Percentiles rank a stretch among this genome's conserved stretches.
Conservation (phyloP, 2,797 vertebrate genomes). For the Gallinago stenura region DNA sequence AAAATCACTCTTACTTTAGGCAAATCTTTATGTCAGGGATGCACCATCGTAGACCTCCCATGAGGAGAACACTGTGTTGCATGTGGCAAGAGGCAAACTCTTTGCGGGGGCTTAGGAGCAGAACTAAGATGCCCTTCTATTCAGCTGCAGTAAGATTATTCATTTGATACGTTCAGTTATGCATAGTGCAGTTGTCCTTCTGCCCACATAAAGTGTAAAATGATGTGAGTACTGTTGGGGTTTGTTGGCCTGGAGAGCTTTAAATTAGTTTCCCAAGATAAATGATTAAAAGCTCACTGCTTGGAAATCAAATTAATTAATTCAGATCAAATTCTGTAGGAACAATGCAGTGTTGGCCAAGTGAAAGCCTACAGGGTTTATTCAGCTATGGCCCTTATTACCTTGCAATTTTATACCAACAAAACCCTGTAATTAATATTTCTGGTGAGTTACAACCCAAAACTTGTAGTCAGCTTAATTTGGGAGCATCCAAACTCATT, state of each 20-base stretch:
- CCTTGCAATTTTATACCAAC: background rate
- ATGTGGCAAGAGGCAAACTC: background rate
- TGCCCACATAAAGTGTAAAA: background rate
- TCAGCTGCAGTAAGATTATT: background rate
- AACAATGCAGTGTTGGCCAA: background rate
- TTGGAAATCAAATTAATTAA: background rate
- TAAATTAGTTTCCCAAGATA: background rate
- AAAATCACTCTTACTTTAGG: background rate
- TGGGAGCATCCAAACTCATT: slow-evolving; percentile 1
- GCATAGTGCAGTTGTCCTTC: background rate
- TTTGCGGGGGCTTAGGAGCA: background rate
- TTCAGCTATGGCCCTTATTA: background rate
- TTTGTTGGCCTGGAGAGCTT: background rate
- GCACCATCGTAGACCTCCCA: background rate
- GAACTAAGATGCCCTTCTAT: background rate
- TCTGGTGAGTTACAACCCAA: background rate
- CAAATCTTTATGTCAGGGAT: background rate
- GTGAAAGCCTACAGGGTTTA: background rate
- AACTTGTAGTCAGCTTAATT: slow-evolving; percentile 16
- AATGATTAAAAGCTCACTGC: background rate
- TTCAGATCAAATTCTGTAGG: background rate
- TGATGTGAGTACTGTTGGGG: background rate
- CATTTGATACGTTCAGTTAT: background rate
- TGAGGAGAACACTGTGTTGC: background rate
- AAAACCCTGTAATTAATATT: background rate